Evolutionary conservation across 1,140 invertebrate genomes (phyloP).

Genomic region (Agrilus planipennis): DNA sequence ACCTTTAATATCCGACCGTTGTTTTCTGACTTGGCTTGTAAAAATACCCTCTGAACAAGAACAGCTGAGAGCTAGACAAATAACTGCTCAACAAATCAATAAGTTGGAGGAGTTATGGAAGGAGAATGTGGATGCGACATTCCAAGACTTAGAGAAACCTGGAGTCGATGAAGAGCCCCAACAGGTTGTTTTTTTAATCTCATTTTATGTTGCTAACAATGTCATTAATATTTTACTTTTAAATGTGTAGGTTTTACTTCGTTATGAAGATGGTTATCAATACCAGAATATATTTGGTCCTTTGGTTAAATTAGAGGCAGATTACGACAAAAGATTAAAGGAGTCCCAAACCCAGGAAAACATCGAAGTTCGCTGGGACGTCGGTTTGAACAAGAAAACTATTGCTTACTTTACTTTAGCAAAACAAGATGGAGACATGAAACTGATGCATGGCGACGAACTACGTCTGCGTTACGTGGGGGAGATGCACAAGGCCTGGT

Average conservation of each 20-base stretch:
- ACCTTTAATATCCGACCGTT: conserved; percentile 90
- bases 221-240: neutral
- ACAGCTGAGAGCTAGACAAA: conserved; percentile 86
- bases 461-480: conserved; percentile 86
- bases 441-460: conserved; percentile 99
- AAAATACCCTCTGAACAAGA: conserved; percentile 94
- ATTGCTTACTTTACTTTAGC: conserved; percentile 97
- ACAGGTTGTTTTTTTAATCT: conserved; percentile 52
- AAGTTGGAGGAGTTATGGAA: conserved; percentile 99
- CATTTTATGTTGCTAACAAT: neutral
- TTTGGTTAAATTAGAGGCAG: conserved; percentile 92
- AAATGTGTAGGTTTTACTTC: conserved; percentile 29
- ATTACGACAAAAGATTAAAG: conserved; percentile 96
- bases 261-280: conserved; percentile 97
- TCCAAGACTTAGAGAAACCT: conserved; percentile 95
- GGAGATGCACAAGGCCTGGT: conserved; percentile 88
- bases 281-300: conserved; percentile 99
- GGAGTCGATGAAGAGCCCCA: conserved; percentile 96
- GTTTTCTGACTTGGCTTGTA: conserved; percentile 92
- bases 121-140: conserved; percentile 93
- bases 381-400: conserved; percentile 95
- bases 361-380: conserved; percentile 96
- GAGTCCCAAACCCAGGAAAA: conserved; percentile 98
- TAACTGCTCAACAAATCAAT: conserved; percentile 93
- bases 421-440: conserved; percentile 96